phyloP scores from a whole-genome alignment of 2,888 invertebrate genomes.

The Polyploca ridens region DNA sequence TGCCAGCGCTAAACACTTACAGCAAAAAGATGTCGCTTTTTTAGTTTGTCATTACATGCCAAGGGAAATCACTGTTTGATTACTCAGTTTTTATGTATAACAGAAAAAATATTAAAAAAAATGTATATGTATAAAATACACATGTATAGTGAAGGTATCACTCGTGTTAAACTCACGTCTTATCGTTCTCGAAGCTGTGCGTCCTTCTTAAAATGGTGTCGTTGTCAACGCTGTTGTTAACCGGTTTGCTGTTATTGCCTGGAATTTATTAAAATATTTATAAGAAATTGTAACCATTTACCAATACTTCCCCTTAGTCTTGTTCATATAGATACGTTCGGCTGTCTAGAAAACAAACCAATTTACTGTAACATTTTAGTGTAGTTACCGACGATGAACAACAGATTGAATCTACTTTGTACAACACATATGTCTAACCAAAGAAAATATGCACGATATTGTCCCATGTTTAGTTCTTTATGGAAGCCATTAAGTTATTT shows the following conservation, averaged over 20 bases:
- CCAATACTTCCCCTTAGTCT: too few species aligned
- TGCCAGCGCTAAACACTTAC: constrained; percentile 6
- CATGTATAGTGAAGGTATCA: neutral
- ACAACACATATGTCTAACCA: too few species aligned
- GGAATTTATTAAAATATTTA: constrained; percentile 35
- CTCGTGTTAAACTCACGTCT: constrained; percentile 87
- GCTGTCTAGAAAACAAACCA: too few species aligned
- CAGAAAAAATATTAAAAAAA: neutral
- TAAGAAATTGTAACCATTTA: constrained; percentile 15
- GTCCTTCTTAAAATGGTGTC: constrained; percentile 88
- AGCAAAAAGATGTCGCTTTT: neutral
- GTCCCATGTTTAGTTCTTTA: too few species aligned
- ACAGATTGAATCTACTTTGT: too few species aligned
- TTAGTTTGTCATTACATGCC: neutral
- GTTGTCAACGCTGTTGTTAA: constrained; percentile 63
- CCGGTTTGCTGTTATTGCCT: constrained; percentile 85
- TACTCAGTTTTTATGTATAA: constrained; percentile 3
- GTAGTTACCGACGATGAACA: too few species aligned
- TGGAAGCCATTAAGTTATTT: too few species aligned
- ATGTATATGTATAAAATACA: neutral
- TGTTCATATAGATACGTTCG: too few species aligned
- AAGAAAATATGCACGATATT: too few species aligned
- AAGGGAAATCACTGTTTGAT: constrained; percentile 10
- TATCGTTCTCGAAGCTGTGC: constrained; percentile 94
- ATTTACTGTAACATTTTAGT: too few species aligned